Conservation (phyloP, 2,797 vertebrate species). For the Myoxocephalus aenaeus region DNA sequence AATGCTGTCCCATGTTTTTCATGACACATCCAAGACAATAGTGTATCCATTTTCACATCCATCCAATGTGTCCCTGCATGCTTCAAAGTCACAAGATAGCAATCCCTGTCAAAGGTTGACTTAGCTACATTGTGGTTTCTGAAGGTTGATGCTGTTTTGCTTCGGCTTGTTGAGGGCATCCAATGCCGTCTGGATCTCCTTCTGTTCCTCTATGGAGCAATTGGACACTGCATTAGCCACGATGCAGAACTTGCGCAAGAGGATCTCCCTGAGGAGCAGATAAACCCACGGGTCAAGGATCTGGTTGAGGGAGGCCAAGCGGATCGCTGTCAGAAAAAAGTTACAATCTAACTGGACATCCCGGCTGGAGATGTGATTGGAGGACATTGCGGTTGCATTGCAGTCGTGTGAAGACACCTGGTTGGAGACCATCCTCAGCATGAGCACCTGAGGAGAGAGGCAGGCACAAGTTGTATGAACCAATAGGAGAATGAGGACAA, state of each 20-base stretch:
- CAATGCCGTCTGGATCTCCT: constrained; percentile 73
- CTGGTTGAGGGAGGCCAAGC: constrained; percentile 97
- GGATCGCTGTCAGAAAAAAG: constrained; percentile 91
- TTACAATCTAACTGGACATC: constrained; percentile 86
- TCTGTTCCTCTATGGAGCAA: constrained; percentile 86
- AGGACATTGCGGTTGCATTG: constrained; percentile 38
- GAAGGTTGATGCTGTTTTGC: constrained; percentile 60
- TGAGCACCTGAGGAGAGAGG: constrained; percentile 84
- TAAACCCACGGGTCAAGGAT: constrained; percentile 99
- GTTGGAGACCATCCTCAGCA: constrained; percentile 92
- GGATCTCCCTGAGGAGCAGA: constrained; percentile 93
- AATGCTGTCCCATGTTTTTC: not conserved
- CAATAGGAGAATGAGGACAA: not conserved
- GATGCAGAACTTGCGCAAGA: constrained; percentile 92
- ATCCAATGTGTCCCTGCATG: not conserved
- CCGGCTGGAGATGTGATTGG: constrained; percentile 12
- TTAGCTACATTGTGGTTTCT: constrained; percentile 63
- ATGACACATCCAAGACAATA: constrained; percentile 6
- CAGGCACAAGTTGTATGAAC: constrained; percentile 20
- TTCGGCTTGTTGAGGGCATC: constrained; percentile 74
- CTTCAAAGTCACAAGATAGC: not conserved
- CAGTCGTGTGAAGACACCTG: constrained; percentile 88
- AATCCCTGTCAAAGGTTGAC: not conserved
- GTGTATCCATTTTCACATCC: constrained; percentile 20
- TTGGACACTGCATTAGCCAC: constrained; percentile 91